Evolutionary conservation across 2,797 vertebrate genomes (phyloP), one percentile per base, ranked within the genome.

Genomic region (Menidia menidia): DNA sequence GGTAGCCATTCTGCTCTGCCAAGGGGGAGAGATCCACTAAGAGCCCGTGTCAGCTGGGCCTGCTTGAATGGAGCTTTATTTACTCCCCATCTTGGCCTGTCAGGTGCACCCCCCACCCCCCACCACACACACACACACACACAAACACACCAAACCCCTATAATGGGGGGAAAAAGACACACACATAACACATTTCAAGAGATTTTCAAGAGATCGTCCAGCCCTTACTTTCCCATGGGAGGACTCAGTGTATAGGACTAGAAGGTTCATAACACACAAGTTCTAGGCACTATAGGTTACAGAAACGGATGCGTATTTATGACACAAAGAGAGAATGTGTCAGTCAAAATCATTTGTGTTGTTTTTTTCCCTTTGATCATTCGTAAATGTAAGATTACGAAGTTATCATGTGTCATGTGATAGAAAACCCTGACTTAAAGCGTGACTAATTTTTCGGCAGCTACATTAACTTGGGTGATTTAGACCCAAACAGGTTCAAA

Each of bases 51-150:
- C 92, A 92, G 87, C 92, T 92, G 90, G 85, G 88, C 71, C 76
- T 68, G 87, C 83, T 91, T 91, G 80, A 93, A 92, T 88, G 87
- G 81, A 74, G 85, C 90, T 91, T 91, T 90, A 83, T 89, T 87
- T 81, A 68, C 42, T 11, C 10, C 33, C 42, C 3, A 32, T 52
- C 63, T 35, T 67, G 56, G 64, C 67, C 73, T 78, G 77, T 84
- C 84, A 86, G 85, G 86, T 84, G 85, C 82, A 64, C 51, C 60
- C 41, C 67, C 25, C 82, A 64, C 51, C 60, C 41, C 67, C 25
- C 25, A 25, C 25, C 25, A 25, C 25, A 25, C 25, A 25, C 25
- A 25, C 25, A 25, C 25, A 25, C 25, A 25, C 25, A 25, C 25
- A 25, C 25, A 25, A 1, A 25, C 25, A 25, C 25, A 25, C 25